Percentiles rank a stretch among this genome's conserved stretches.
Conservation (phyloP, 2,113 vertebrate species). For the Oxyruncus cristatus region DNA sequence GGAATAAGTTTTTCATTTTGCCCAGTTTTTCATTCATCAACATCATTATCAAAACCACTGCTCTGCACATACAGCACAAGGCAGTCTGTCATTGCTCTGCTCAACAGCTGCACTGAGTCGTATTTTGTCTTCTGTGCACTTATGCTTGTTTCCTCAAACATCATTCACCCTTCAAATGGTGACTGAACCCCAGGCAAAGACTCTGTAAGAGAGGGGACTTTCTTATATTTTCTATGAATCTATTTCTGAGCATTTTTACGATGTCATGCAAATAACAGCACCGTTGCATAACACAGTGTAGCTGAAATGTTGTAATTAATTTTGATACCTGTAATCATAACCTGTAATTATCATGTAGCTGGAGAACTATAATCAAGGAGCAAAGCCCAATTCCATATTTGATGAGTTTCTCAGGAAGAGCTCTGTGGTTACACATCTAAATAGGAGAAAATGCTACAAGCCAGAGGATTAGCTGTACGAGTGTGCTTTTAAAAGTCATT, state of each 20-base stretch:
- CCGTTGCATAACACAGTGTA: neutral
- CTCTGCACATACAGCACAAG: neutral
- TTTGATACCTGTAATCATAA: constrained; percentile 23
- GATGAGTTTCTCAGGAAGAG: neutral
- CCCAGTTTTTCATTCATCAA: neutral
- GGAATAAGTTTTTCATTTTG: neutral
- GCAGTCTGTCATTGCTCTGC: neutral
- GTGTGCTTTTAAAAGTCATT: neutral
- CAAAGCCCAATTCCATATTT: neutral
- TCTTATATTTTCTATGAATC: neutral
- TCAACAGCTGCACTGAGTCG: neutral
- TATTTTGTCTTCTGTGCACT: neutral
- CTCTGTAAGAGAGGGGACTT: neutral
- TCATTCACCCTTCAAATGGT: neutral
- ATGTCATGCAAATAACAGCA: neutral
- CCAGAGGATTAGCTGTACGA: neutral
- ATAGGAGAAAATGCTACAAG: neutral
- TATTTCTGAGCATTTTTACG: neutral
- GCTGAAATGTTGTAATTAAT: constrained; percentile 2
- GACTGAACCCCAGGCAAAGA: neutral
- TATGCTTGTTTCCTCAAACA: neutral
- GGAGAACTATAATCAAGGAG: constrained; percentile 15
- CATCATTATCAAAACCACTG: neutral
- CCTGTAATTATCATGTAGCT: constrained; percentile 5
- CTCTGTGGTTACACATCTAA: neutral